Evolutionary conservation across 2,888 invertebrate species (phyloP), one percentile per base, ranked within the genome.

Genomic region (Aspidapion aeneum): DNA sequence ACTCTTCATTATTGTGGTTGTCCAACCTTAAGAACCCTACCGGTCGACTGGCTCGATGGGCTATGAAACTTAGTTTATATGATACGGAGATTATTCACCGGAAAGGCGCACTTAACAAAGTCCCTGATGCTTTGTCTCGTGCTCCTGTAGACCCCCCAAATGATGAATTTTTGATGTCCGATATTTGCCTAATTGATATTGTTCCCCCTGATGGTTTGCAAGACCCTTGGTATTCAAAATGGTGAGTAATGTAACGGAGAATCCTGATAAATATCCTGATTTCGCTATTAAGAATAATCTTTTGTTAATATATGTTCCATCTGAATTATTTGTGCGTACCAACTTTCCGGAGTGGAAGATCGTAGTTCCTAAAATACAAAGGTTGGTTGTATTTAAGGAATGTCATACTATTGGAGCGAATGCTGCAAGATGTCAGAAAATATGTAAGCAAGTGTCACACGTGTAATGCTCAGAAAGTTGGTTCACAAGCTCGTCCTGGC

Each of bases 21-120:
- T 49, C 18, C 21, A 61, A 61, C 20, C 19, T 58, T 19, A 50
- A 58, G 18, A 59, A 69, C 12, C 35, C 35, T 35, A 12, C 12
- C 12, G 35, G 35, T 35, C 35, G 35, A 7, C 35, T 35, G 12
- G 12, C 35, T 12, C 3, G 58, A 7, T 62, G 58, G 54, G 18
- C 52, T 19, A 17, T 54, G 7, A 57, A 54, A 21, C 49, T 70
- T 18, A 58, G 65, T 12, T 60, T 62, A 21, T 67, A 60, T 52
- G 59, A 61, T 62, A 62, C 64, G 21, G 63, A 67, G 17, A 57
- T 68, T 12, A 48, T 66, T 22, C 67, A 67, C 49, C 21, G 65
- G 22, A 62, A 64, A 21, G 62, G 66, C 9, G 56, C 48, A 21
- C 50, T 49, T n/a, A 22, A 65, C 55, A 18, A 54, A 48, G 22